Evolutionary conservation across 2,888 invertebrate species (phyloP), one percentile per base, ranked within the genome.

Genomic region (Leptinotarsa rubiginosa): DNA sequence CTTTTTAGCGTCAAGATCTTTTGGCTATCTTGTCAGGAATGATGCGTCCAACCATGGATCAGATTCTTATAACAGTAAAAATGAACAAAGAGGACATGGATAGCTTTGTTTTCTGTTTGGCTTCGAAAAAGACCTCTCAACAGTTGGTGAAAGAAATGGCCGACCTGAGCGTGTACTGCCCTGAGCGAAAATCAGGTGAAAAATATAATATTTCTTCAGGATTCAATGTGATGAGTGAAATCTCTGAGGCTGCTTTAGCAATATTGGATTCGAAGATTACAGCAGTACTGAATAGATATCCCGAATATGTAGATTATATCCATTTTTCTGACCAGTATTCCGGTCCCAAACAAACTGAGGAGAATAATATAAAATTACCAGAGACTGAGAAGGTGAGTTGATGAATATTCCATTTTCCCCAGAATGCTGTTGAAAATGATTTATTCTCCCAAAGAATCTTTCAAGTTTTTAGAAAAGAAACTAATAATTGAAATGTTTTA

Each of bases 271-370:
- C 94, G 74, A 92, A 95, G 85, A 91, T 95, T 76, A 89, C 92
- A 59, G 91, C 94, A 77, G 93, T 95, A 73, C 90, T 97, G 75
- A 90, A 91, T 79, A 97, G 95, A 89, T 97, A 94, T 89, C 92
- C 94, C 82, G 91, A 93, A 75, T 90, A 93, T 86, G 92, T 99
- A 84, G 98, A 99, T 88, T 99, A 95, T 88, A 95, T 99, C 87
- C 99, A 99, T 89, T 92, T 99, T 84, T 98, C 98, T 72, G 99
- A 99, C 89, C 96, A 98, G 86, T 99, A 93, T 89, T 94, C 95
- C 81, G 99, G 99, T 52, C 92, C 92, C 47, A 96, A 97, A 87
- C 94, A 94, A 86, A 93, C 94, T 85, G 98, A 98, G 65, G 88
- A 88, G 75, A 83, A 74, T 49, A 69, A 75, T 20, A 79, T 86